Percentiles rank a stretch among this genome's conserved stretches.
phyloP scores from a whole-genome alignment of 2,797 vertebrate species.

The Esox lucius region DNA sequence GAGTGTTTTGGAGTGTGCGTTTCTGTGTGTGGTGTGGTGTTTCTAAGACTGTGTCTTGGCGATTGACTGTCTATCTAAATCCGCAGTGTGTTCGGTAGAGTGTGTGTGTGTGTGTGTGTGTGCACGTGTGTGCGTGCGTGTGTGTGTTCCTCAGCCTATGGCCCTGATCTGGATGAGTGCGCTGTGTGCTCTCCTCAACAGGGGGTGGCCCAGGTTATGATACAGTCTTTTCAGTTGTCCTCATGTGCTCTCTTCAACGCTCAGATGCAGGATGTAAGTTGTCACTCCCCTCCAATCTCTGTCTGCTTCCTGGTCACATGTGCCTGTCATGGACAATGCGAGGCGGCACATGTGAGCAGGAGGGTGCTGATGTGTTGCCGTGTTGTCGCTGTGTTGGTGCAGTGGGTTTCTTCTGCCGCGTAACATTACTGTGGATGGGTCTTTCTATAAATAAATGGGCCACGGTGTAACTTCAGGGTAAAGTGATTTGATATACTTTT shows the following conservation, averaged over 20 bases:
- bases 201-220: constrained; percentile 99
- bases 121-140: constrained; percentile 17
- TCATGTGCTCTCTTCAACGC: constrained; percentile 97
- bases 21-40: constrained; percentile 6
- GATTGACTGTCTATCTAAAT: not conserved
- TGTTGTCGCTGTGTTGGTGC: constrained; percentile 72
- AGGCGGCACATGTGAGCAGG: constrained; percentile 68
- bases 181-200: constrained; percentile 92
- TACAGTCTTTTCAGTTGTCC: constrained; percentile 99
- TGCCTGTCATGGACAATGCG: not conserved
- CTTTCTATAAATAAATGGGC: no score
- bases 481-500: no score
- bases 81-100: constrained; percentile 23
- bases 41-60: constrained; percentile 4
- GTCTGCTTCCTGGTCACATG: constrained; percentile 66
- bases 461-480: no score
- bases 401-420: constrained; percentile 44
- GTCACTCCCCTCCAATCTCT: constrained; percentile 33
- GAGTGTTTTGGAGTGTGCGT: not conserved
- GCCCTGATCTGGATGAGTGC: constrained; percentile 79
- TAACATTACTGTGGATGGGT: constrained; percentile 20
- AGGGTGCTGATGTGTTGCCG: constrained; percentile 55
- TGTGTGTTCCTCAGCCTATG: constrained; percentile 10
- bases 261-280: constrained; percentile 99
- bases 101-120: constrained; percentile 31